Conservation (phyloP, 2,888 invertebrate genomes). For the Oscheius sp. region DNA sequence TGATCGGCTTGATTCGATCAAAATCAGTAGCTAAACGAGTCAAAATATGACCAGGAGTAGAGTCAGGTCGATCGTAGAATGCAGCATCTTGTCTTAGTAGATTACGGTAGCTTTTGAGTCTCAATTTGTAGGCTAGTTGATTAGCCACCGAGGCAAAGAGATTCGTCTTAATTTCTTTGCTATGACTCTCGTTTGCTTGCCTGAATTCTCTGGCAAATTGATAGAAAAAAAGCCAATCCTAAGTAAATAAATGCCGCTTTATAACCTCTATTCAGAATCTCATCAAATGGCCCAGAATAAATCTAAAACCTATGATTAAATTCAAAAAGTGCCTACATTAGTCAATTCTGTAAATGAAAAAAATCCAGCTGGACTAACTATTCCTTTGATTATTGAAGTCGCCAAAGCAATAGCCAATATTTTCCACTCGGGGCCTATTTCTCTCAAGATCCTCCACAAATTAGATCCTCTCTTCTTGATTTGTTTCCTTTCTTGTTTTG, state of each 20-base stretch:
- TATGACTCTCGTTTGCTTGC: no score
- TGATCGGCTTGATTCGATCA: conserved; percentile 70
- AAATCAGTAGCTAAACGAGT: conserved; percentile 72
- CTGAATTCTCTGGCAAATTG: neutral
- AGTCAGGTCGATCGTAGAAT: conserved; percentile 72
- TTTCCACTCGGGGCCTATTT: conserved; percentile 71
- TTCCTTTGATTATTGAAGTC: conserved; percentile 59
- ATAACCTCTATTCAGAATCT: neutral
- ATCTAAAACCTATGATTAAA: no score
- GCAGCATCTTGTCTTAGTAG: conserved; percentile 72
- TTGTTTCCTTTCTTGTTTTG: neutral
- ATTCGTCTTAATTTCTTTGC: no score
- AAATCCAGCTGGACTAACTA: conserved; percentile 73
- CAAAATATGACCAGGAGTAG: conserved; percentile 71
- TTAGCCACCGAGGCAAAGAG: conserved; percentile 70
- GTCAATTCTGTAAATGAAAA: conserved; percentile 68
- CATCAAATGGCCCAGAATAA: neutral
- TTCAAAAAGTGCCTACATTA: no score
- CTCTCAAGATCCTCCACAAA: conserved; percentile 67
- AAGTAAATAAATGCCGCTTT: neutral
- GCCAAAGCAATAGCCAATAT: conserved; percentile 71
- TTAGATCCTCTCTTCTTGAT: conserved; percentile 36
- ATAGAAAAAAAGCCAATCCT: neutral
- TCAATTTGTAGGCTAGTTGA: conserved; percentile 70
- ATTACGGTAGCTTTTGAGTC: conserved; percentile 71